Evolutionary conservation across 1,140 invertebrate species (phyloP), one percentile per base, ranked within the genome.

Genomic region (Papilio xuthus): DNA sequence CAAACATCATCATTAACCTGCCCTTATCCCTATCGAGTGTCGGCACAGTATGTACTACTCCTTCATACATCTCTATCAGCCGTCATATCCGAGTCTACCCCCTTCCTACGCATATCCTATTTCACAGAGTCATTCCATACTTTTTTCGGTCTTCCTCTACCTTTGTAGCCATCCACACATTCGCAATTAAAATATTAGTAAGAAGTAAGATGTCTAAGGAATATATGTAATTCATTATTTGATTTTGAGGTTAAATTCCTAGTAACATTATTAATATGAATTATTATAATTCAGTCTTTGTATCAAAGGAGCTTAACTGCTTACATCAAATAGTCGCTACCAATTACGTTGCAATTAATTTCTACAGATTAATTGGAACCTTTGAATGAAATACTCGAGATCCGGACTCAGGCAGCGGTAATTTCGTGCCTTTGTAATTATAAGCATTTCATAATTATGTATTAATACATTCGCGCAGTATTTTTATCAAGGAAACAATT

Each of bases 341-440:
- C 72, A 74, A 74, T 74, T 74, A 74, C 28, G 37, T 37, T 74
- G 47, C 28, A 76, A 76, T 76, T 75, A 75, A 75, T 63, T 47
- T 42, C 53, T 37, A 74, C 74, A 18, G 53, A 76, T 76, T 75
- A 76, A 76, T 76, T 76, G 10, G 37, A 56, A 53, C 53, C 53
- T 76, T 76, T 60, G 50, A 76, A 76, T 42, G 32, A 37, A 76
- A 56, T 76, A 76, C 74, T 32, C 4, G 50, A 76, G 53, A 76
- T 76, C 53, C 47, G 32, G 32, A 63, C 50, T 60, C 53, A 60
- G 26, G 28, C 37, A 60, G 73, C 73, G 28, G 41, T 28, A 75
- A 56, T 75, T 75, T 60, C 20, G 50, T 75, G 73, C 26, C 73
- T 75, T 47, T 75, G 73, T 75, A 56, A 75, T 75, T 56, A 60